Conservation (phyloP, 2,113 vertebrate species). For the Cololabis saira region DNA sequence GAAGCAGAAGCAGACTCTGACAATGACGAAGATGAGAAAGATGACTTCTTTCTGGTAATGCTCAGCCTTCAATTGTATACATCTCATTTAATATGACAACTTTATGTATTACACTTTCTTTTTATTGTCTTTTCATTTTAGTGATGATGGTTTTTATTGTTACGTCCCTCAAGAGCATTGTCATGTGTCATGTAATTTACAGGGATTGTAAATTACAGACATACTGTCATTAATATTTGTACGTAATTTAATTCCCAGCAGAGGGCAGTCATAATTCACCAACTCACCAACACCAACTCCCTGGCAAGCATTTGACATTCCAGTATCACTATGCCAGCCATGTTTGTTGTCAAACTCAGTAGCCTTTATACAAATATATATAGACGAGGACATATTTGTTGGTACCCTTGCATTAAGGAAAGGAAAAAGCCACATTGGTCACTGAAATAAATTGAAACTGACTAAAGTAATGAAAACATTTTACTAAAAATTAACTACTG, state of each 20-base stretch:
- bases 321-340: neutral
- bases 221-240: neutral
- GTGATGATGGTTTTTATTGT: neutral
- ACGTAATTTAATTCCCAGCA: constrained; percentile 30
- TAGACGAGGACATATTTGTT: no score
- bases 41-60: constrained; percentile 73
- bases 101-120: constrained; percentile 5
- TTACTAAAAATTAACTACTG: no score
- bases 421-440: no score
- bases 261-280: constrained; percentile 39
- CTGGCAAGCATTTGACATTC: neutral
- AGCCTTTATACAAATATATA: no score
- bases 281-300: neutral
- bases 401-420: no score
- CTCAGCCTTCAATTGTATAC: neutral
- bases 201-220: neutral
- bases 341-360: neutral
- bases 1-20: constrained; percentile 91
- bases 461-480: no score
- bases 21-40: constrained; percentile 90
- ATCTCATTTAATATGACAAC: constrained; percentile 8
- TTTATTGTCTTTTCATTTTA: neutral
- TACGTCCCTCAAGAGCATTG: neutral
- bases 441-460: no score
- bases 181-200: neutral